These are phyloP conservation scores for Anthonomus grandis DNA, from an alignment of 1,140 invertebrate species.

Conservation along the genomic window DNA sequence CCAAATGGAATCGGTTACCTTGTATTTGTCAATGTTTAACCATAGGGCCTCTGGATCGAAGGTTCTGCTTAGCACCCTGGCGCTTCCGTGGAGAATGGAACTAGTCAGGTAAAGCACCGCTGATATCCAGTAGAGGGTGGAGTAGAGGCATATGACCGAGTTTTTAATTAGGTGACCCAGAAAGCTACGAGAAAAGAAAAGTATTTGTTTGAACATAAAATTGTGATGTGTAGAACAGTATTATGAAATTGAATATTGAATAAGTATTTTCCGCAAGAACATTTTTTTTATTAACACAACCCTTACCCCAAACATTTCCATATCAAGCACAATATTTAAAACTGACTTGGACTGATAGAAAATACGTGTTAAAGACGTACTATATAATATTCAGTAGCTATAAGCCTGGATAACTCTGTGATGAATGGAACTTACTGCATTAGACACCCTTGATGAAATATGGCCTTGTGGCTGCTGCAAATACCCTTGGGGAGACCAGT, in stretches of 20 bases:
- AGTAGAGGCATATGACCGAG: conserved; percentile 20
- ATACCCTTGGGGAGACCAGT: conserved; percentile 74
- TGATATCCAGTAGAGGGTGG: conserved; percentile 40
- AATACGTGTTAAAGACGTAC: background rate
- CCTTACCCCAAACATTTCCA: background rate
- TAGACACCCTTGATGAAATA: conserved; percentile 23
- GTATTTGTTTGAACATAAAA: too few relatives aligned
- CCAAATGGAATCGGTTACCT: conserved; percentile 38
- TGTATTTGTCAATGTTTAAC: conserved; percentile 48
- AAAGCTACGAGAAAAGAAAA: background rate
- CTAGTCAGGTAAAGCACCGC: conserved; percentile 30
- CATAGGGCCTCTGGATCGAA: conserved; percentile 46
- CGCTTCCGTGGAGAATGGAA: conserved; percentile 33
- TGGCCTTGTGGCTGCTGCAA: conserved; percentile 57
- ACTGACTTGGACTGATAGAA: too few relatives aligned
- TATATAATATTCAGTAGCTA: background rate
- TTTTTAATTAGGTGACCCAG: background rate
- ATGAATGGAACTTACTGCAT: conserved; percentile 8
- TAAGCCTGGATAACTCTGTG: background rate
- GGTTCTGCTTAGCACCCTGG: conserved; percentile 40
- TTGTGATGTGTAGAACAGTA: too few relatives aligned
- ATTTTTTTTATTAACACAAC: background rate
- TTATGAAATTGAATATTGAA: too few relatives aligned
- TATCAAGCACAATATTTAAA: background rate
- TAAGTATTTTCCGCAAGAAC: too few relatives aligned